Percentiles rank a stretch among this genome's conserved stretches.
Evolutionary conservation across 1,140 invertebrate species (phyloP).

Genomic region (Diuraphis noxia): DNA sequence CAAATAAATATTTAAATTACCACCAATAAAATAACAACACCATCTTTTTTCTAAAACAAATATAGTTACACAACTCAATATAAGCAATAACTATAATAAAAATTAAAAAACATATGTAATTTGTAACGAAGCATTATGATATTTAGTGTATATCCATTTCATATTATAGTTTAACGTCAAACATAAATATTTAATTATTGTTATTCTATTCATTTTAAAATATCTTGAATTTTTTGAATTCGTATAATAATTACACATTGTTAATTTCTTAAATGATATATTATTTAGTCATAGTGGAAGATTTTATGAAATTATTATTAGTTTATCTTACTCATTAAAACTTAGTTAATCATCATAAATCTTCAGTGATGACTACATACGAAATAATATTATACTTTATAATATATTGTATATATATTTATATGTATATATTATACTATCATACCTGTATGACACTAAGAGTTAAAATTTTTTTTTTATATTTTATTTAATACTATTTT

Average conservation of each 20-base stretch:
- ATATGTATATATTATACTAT: neutral
- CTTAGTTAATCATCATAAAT: neutral
- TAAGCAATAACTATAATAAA: too few relatives aligned
- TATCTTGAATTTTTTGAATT: neutral
- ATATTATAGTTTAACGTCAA: neutral
- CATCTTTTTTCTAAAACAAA: too few relatives aligned
- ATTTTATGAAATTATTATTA: neutral
- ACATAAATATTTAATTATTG: neutral
- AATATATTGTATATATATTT: too few relatives aligned
- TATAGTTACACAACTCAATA: too few relatives aligned
- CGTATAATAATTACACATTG: neutral
- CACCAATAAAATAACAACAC: too few relatives aligned
- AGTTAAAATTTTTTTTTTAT: neutral
- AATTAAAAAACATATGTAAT: too few relatives aligned
- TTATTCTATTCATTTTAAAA: neutral
- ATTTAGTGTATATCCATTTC: too few relatives aligned
- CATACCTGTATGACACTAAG: neutral
- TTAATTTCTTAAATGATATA: neutral
- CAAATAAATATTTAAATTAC: neutral
- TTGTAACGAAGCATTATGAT: too few relatives aligned
- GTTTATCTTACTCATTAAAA: neutral
- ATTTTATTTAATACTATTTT: neutral
- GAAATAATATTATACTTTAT: neutral
- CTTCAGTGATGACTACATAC: neutral
- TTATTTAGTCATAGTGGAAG: neutral